A percentile compares a stretch with the other conserved stretches of the same genome.
These are phyloP conservation scores for Monochamus alternatus DNA, from an alignment of 2,888 invertebrate species.

Conservation along the genomic window DNA sequence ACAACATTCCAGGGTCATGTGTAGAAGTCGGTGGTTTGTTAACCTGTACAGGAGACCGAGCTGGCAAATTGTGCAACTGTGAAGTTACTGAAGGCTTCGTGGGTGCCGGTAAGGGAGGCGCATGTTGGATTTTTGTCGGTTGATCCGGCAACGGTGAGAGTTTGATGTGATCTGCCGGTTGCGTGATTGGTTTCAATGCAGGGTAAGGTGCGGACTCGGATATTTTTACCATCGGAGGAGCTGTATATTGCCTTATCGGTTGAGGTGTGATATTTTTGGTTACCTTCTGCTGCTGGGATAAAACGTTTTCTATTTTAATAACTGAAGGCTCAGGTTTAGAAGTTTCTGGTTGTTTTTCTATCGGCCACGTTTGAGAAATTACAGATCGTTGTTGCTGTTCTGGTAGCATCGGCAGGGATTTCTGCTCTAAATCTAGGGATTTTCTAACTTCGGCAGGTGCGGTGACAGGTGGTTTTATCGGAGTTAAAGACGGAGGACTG, in stretches of 20 bases:
- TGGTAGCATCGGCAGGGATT: slow-evolving; percentile 54
- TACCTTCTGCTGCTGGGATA: slow-evolving; percentile 40
- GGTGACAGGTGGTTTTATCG: slow-evolving; percentile 61
- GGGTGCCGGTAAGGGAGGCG: slow-evolving; percentile 42
- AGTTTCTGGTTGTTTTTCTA: slow-evolving; percentile 48
- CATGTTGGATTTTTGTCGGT: slow-evolving; percentile 46
- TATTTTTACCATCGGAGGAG: slow-evolving; percentile 58
- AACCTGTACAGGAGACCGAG: slow-evolving; percentile 58
- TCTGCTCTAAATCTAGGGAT: slow-evolving; percentile 45
- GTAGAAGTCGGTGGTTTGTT: slow-evolving; percentile 51
- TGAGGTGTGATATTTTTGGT: slow-evolving; percentile 41
- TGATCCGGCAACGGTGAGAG: slow-evolving; percentile 50
- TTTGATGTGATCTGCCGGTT: slow-evolving; percentile 55
- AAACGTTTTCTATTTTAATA: slow-evolving; percentile 45
- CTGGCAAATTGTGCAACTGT: slow-evolving; percentile 61
- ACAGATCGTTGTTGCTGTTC: slow-evolving; percentile 58
- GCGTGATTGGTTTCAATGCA: slow-evolving; percentile 55
- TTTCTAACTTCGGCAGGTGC: slow-evolving; percentile 50
- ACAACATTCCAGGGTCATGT: slow-evolving; percentile 46
- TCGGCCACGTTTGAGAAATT: slow-evolving; percentile 59
- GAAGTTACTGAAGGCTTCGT: slow-evolving; percentile 51
- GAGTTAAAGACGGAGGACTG: slow-evolving; percentile 68
- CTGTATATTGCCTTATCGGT: slow-evolving; percentile 45
- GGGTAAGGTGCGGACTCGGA: slow-evolving; percentile 53
- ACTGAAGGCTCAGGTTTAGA: slow-evolving; percentile 37